phyloP scores from a whole-genome alignment of 2,113 vertebrate genomes.

The Urocolius indicus region DNA sequence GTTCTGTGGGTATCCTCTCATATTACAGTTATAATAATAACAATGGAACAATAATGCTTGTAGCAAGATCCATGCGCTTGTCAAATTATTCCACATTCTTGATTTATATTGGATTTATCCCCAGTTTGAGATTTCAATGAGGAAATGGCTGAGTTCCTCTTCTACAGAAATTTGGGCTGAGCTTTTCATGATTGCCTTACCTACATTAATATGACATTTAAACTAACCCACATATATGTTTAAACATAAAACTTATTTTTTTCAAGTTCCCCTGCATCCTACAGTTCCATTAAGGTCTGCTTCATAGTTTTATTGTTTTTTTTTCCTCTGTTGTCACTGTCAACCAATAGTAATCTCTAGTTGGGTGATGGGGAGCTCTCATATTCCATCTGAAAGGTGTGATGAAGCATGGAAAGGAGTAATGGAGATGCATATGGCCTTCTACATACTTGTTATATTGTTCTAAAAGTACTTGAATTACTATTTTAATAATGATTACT shows the following conservation, averaged over 20 bases:
- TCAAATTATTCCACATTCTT: neutral
- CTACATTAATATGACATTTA: neutral
- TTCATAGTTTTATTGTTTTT: neutral
- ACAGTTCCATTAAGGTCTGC: neutral
- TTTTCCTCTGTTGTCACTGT: neutral
- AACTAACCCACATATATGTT: neutral
- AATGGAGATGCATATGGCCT: neutral
- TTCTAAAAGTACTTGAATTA: neutral
- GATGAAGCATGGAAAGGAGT: neutral
- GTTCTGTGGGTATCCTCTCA: neutral
- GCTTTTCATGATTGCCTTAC: neutral
- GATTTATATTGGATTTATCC: neutral
- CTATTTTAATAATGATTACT: neutral
- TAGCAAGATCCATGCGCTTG: neutral
- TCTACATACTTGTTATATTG: neutral
- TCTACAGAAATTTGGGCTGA: neutral
- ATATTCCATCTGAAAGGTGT: neutral
- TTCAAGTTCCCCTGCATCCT: neutral
- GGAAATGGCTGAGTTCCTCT: neutral
- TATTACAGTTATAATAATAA: neutral
- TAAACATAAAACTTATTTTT: neutral
- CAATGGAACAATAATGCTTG: neutral
- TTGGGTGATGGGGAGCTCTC: neutral
- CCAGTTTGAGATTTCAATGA: neutral
- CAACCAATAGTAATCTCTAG: neutral